A percentile compares a stretch with the other conserved stretches of the same genome.
phyloP scores from a whole-genome alignment of 2,113 vertebrate genomes.

The Corapipo altera region DNA sequence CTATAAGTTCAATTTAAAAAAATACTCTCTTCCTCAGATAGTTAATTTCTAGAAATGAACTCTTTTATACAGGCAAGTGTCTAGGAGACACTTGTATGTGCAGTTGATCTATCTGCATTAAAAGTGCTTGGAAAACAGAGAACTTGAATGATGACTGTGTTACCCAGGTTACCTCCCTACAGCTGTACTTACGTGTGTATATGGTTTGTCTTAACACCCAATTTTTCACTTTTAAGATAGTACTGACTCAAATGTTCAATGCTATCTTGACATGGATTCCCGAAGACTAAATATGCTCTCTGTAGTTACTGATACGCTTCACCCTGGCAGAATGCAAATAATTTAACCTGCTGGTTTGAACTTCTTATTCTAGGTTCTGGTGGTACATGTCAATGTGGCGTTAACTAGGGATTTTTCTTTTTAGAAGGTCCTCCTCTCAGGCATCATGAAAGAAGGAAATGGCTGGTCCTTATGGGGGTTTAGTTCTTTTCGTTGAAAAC shows the following conservation, averaged over 20 bases:
- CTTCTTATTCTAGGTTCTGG: neutral
- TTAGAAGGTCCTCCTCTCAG: neutral
- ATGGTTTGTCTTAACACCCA: neutral
- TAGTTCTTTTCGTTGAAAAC: neutral
- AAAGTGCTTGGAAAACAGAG: neutral
- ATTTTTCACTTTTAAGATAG: constrained; percentile 51
- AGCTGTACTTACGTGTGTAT: neutral
- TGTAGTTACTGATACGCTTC: neutral
- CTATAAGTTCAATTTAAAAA: neutral
- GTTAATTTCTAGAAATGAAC: neutral
- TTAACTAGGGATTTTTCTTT: neutral
- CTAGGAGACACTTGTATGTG: neutral
- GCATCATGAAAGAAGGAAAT: neutral
- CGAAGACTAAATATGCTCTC: neutral
- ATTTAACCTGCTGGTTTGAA: neutral
- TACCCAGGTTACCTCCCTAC: neutral
- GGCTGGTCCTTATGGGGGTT: neutral
- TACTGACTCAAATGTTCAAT: neutral
- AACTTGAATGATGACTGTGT: constrained; percentile 16
- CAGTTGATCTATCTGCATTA: neutral
- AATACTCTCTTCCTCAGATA: neutral
- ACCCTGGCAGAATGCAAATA: neutral
- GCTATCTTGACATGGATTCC: neutral
- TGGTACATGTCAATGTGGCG: neutral
- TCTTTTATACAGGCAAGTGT: neutral